phyloP scores from a whole-genome alignment of 1,140 invertebrate genomes.

The Scaptomyza montana region DNA sequence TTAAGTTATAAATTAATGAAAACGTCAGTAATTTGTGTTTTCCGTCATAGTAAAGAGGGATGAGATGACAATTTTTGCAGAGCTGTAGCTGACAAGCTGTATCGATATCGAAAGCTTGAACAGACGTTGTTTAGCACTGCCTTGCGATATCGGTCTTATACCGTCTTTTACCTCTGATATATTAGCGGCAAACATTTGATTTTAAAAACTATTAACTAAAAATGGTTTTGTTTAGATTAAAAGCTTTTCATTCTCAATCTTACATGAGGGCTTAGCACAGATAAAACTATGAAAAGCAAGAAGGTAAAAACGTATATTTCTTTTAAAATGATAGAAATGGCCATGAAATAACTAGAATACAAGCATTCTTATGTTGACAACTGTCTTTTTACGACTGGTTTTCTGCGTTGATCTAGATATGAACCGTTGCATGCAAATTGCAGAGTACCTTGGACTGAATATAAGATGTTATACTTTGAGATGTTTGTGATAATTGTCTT shows the following conservation, averaged over 20 bases:
- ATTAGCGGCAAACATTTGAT: slow-evolving; percentile 1
- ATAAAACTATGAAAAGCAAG: too few relatives aligned
- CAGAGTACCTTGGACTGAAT: slow-evolving; percentile 34
- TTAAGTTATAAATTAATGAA: slow-evolving; percentile 77
- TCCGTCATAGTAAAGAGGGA: slow-evolving; percentile 67
- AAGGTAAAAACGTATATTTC: too few relatives aligned
- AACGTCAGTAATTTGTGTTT: slow-evolving; percentile 76
- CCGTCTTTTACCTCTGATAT: neutral
- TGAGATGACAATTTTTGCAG: slow-evolving; percentile 68
- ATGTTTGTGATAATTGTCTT: slow-evolving; percentile 65
- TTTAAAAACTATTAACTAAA: too few relatives aligned
- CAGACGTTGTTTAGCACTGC: slow-evolving; percentile 21
- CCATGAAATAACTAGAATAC: too few relatives aligned
- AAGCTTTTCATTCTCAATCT: too few relatives aligned
- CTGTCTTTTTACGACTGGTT: slow-evolving; percentile 21
- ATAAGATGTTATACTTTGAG: slow-evolving; percentile 13
- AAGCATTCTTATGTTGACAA: neutral
- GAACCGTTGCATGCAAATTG: slow-evolving; percentile 19
- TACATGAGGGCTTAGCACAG: too few relatives aligned
- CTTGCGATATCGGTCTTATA: neutral
- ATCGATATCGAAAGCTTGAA: slow-evolving; percentile 19
- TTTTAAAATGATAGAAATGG: too few relatives aligned
- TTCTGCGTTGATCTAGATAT: slow-evolving; percentile 5
- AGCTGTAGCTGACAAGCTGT: slow-evolving; percentile 34
- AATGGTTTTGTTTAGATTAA: too few relatives aligned